Percentiles rank a stretch among this genome's conserved stretches.
Evolutionary conservation across 2,113 vertebrate species (phyloP).

Genomic region (Festucalex cinctus): DNA sequence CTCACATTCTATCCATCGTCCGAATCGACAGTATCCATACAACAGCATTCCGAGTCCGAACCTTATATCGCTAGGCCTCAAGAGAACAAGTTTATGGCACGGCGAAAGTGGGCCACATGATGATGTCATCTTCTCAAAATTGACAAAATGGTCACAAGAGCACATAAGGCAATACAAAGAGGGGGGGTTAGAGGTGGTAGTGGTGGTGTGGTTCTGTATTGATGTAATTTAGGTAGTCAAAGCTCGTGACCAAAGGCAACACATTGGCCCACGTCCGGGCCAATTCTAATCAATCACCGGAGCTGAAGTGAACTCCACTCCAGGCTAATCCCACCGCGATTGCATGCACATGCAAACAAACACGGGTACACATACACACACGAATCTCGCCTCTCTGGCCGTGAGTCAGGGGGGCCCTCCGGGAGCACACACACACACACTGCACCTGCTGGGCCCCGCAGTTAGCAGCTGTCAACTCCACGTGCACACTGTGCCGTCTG

Average conservation of each 20-base stretch:
- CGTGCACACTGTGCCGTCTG: conserved; percentile 62
- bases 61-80: too few relatives aligned
- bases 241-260: conserved; percentile 61
- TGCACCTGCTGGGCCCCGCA: conserved; percentile 72
- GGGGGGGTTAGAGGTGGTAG: background rate
- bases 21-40: too few relatives aligned
- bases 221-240: conserved; percentile 70
- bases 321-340: conserved; percentile 53
- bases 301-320: conserved; percentile 68
- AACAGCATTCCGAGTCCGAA: too few relatives aligned
- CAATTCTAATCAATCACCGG: conserved; percentile 69
- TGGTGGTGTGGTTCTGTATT: conserved; percentile 40
- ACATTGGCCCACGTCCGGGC: conserved; percentile 57
- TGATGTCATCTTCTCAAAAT: conserved; percentile 49
- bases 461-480: conserved; percentile 76
- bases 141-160: conserved; percentile 41
- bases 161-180: conserved; percentile 1
- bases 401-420: conserved; percentile 71
- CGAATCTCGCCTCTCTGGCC: conserved; percentile 54
- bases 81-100: too few relatives aligned
- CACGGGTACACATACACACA: conserved; percentile 8
- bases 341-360: conserved; percentile 15
- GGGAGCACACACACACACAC: conserved; percentile 60
- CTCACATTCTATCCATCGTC: too few relatives aligned
- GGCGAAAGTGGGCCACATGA: conserved; percentile 2